A percentile compares a stretch with the other conserved stretches of the same genome.
Conservation (phyloP, 1,140 invertebrate species). For the Phortica variegata region DNA sequence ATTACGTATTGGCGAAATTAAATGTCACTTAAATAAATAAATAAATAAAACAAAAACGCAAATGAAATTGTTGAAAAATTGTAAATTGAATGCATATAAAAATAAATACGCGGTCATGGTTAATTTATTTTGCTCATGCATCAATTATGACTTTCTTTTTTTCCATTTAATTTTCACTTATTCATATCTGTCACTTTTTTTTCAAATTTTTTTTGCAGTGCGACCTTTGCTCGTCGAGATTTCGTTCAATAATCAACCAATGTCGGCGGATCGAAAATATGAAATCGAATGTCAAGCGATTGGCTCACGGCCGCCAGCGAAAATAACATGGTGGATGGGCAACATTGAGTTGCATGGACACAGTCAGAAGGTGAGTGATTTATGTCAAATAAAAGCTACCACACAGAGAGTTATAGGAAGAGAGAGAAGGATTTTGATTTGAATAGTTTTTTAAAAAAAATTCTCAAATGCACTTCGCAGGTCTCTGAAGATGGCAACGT, state of each 20-base stretch:
- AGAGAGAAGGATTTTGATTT: background rate
- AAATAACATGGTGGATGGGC: slow-evolving; percentile 79
- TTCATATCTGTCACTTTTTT: slow-evolving; percentile 28
- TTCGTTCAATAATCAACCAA: slow-evolving; percentile 72
- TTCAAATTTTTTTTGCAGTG: slow-evolving; percentile 62
- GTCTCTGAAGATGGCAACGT: slow-evolving; percentile 76
- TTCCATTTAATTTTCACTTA: background rate
- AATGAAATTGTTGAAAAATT: too few relatives aligned
- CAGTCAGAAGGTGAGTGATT: slow-evolving; percentile 43
- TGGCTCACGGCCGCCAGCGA: slow-evolving; percentile 78
- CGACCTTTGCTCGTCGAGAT: slow-evolving; percentile 76
- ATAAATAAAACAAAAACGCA: slow-evolving; percentile 20
- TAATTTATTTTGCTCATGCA: too few relatives aligned
- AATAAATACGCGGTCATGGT: too few relatives aligned
- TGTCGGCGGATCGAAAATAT: slow-evolving; percentile 76
- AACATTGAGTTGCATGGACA: slow-evolving; percentile 63
- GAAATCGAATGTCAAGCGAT: slow-evolving; percentile 75
- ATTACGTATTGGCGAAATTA: slow-evolving; percentile 10
- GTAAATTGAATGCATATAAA: slow-evolving; percentile 16
- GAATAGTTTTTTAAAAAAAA: background rate
- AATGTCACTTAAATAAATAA: slow-evolving; percentile 48
- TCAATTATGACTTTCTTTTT: slow-evolving; percentile 8
- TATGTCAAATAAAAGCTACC: background rate
- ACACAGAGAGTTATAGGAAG: background rate
- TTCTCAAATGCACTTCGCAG: slow-evolving; percentile 58